Evolutionary conservation across 1,140 invertebrate genomes (phyloP).

Genomic region (Drosophila punjabiensis): DNA sequence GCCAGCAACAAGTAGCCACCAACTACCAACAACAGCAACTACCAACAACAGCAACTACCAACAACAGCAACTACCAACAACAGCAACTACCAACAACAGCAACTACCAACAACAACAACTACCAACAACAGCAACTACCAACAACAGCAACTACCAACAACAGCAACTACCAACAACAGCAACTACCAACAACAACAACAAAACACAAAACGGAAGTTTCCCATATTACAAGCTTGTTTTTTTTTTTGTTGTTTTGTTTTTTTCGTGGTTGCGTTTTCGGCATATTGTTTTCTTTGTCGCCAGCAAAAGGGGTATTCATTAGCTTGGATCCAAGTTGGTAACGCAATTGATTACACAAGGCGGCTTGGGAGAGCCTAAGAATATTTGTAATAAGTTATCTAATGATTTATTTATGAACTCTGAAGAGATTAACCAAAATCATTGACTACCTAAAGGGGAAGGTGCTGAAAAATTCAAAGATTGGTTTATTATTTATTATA

Average conservation of each 20-base stretch:
- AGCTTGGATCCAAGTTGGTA: neutral
- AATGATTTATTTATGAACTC: neutral
- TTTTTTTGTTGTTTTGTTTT: neutral
- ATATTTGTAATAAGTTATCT: neutral
- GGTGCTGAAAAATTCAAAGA: neutral
- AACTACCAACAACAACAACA: conserved; percentile 10
- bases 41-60: conserved; percentile 23
- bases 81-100: conserved; percentile 10
- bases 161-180: neutral
- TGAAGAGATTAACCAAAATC: neutral
- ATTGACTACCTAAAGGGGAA: neutral
- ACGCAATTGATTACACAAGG: neutral
- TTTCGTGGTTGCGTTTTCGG: conserved; percentile 13
- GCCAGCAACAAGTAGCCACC: conserved; percentile 45
- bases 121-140: no score
- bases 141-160: conserved; percentile 28
- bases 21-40: conserved; percentile 3
- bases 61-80: conserved; percentile 9
- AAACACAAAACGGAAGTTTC: conserved; percentile 48
- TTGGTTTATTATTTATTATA: neutral
- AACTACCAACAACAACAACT: neutral
- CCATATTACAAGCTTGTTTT: conserved; percentile 36
- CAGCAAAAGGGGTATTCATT: no score
- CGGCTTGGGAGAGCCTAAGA: neutral
- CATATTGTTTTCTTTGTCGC: conserved; percentile 2